Base-by-base conservation (phyloP, 23 tunicate species). In the Diplosoma virens region DNA sequence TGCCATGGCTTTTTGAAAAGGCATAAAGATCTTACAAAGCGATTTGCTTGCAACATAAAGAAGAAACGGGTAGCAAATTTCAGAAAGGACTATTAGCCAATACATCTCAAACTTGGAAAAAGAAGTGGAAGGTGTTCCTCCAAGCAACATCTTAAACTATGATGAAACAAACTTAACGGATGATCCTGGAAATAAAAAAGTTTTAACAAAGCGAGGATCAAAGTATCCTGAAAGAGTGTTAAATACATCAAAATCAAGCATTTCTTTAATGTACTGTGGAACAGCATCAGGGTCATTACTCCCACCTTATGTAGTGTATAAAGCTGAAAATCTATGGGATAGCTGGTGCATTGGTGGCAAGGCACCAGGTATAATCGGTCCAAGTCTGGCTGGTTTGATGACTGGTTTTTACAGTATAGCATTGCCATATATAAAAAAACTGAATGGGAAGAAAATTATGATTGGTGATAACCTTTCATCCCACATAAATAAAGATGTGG, bases 111-210 rank as follows among this genome's bases (percentile, higher is more conserved):
- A 67, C 52, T 67, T 67, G 36, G 20, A 52, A 2, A 67, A 35
- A 34, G 52, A 35, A 35, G 29, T 34, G 11, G 27, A 61, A 37
- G 50, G 52, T 18, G 25, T 36, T 21, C 30, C 52, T 34, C 74
- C 74, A 35, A 27, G 14, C 30, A 67, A 67, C 36, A 67, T 67
- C 6, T 34, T 67, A 35, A 73, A 73, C 29, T 27, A 26, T 33
- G 63, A 48, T 47, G 61, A 73, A 27, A 73, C 61, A 9, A 47
- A 73, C 18, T 18, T 73, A 5, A 26, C 47, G 26, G 60, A 47
- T 73, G 78, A 73, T 52, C 78, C 78, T 73, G 78, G 78, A 24
- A 30, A 47, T 20, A 73, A 47, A 64, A 73, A 73, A 52, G 25
- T 47, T 24, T 35, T 73, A 5, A 25, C 46, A 23, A 47, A 52